Evolutionary conservation across 2,797 vertebrate species (phyloP).

Genomic region (Paedocypris micromegethes): DNA sequence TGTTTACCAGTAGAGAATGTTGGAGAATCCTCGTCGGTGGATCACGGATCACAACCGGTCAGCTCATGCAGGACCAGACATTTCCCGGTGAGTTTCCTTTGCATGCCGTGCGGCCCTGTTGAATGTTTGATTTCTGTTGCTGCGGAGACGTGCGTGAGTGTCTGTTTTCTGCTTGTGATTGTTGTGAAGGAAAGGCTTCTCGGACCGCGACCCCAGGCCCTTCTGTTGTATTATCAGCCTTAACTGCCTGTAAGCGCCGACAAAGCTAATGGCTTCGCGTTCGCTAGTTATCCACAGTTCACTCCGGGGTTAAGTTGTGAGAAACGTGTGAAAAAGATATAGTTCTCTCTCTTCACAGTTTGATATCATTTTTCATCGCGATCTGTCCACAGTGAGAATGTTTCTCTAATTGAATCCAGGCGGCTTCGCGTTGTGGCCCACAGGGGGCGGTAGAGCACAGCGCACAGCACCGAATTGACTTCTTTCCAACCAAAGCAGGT

Average conservation of each 20-base stretch:
- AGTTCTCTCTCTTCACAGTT: slow-evolving; percentile 52
- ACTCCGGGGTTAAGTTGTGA: slow-evolving; percentile 49
- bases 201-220: slow-evolving; percentile 13
- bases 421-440: slow-evolving; percentile 50
- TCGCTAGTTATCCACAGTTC: slow-evolving; percentile 46
- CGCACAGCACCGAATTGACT: slow-evolving; percentile 1
- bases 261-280: slow-evolving; percentile 31
- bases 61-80: slow-evolving; percentile 71
- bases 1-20: no score
- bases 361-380: slow-evolving; percentile 49
- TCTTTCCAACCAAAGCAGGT: slow-evolving; percentile 16
- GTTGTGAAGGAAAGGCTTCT: not conserved
- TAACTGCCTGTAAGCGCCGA: slow-evolving; percentile 32
- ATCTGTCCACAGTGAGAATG: slow-evolving; percentile 52
- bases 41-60: slow-evolving; percentile 71
- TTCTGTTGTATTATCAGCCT: slow-evolving; percentile 36
- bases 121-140: not conserved
- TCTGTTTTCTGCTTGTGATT: slow-evolving; percentile 4
- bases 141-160: no score
- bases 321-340: slow-evolving; percentile 50
- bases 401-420: slow-evolving; percentile 50
- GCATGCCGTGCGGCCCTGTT: slow-evolving; percentile 4
- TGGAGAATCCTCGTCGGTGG: slow-evolving; percentile 30
- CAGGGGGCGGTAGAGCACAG: slow-evolving; percentile 76
- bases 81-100: slow-evolving; percentile 65